A percentile compares a stretch with the other conserved stretches of the same genome.
These are phyloP conservation scores for Junonia oenone DNA, from an alignment of 2,888 invertebrate genomes.

Conservation along the genomic window DNA sequence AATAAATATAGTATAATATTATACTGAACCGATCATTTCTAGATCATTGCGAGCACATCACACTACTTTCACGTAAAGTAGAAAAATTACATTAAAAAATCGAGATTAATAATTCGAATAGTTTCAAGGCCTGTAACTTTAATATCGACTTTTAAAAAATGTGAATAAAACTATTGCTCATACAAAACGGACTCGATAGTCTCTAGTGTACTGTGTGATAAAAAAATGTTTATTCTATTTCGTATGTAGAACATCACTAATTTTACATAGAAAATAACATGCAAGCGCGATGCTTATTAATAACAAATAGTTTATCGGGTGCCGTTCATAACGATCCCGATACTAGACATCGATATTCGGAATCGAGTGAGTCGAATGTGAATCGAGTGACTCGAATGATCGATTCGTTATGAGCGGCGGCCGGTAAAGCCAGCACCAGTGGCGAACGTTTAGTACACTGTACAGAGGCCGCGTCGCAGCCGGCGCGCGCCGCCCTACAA, in stretches of 20 bases:
- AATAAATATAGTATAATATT: slow-evolving; percentile 60
- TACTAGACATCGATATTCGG: no score
- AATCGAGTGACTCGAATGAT: no score
- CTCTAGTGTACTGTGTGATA: slow-evolving; percentile 12
- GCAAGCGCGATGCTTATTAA: slow-evolving; percentile 46
- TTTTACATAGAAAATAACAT: slow-evolving; percentile 44
- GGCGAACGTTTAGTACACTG: not conserved
- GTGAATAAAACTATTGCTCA: not conserved
- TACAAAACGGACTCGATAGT: slow-evolving; percentile 4
- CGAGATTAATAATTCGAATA: slow-evolving; percentile 3
- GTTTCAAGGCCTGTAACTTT: not conserved
- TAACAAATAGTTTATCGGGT: slow-evolving; percentile 41
- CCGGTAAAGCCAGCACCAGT: not conserved
- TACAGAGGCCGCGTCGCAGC: slow-evolving; percentile 6
- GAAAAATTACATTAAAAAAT: not conserved
- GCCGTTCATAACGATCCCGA: slow-evolving; percentile 39
- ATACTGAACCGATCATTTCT: slow-evolving; percentile 33
- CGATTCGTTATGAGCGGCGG: not conserved
- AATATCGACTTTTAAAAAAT: not conserved
- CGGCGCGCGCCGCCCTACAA: slow-evolving; percentile 82
- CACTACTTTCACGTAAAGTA: not conserved
- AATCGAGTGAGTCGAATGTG: no score
- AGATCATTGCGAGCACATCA: slow-evolving; percentile 17
- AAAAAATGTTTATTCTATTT: slow-evolving; percentile 9
- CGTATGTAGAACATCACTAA: slow-evolving; percentile 21